Evolutionary conservation across 2,888 invertebrate genomes (phyloP), one percentile per base, ranked within the genome.

Genomic region (Altica lythri): DNA sequence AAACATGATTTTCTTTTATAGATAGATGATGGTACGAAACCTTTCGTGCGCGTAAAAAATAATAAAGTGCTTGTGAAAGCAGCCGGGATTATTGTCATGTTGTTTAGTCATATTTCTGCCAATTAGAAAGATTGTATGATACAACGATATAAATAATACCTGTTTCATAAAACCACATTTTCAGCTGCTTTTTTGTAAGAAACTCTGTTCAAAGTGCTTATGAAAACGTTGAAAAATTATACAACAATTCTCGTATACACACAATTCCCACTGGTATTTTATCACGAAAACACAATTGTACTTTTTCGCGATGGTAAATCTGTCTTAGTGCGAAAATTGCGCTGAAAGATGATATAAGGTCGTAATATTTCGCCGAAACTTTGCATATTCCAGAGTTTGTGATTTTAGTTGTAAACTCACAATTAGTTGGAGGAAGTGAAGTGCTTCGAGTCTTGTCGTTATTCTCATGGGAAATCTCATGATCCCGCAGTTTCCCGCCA

Each of bases 391-490:
- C 57, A 47, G 58, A 64, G 65, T 64, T 64, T 61, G 61, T 62
- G 63, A 66, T 66, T 64, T 60, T 62, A 68, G 66, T 68, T 68
- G 65, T 67, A 66, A 69, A 68, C 67, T 69, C 63, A 61, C 68
- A 69, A 71, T 71, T 71, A 70, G 69, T 68, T 68, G 60, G 61
- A 64, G 69, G 65, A 68, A 68, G 68, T 62, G 57, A 29, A 37
- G 48, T 30, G 45, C 12, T 30, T n/a, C 19, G 55, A 63, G 64
- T 61, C 62, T 67, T 68, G 70, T 70, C 70, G 65, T 64, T 65
- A 68, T 62, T 68, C 70, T 63, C 69, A 57, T 48, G 71, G 71
- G 71, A 71, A 71, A 72, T 71, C 70, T 69, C 66, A 63, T 61
- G 65, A 68, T 67, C 65, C 68, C 55, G 64, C 52, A 53, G 53